Conservation (phyloP, 2,797 vertebrate genomes). For the Mycteria americana region DNA sequence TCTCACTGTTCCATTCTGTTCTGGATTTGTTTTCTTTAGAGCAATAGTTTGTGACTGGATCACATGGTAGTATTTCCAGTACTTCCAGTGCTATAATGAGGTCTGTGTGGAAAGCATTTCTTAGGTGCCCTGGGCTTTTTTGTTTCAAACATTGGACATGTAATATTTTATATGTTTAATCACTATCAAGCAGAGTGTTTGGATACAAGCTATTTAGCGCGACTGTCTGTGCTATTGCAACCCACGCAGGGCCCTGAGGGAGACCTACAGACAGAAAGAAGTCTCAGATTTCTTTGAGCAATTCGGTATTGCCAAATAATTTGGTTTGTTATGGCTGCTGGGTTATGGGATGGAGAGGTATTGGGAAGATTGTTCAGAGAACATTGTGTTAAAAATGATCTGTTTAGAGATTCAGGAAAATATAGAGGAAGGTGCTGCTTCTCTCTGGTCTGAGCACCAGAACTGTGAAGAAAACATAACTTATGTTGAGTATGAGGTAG, state of each 20-base stretch:
- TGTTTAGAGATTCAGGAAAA: not conserved
- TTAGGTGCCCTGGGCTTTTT: not conserved
- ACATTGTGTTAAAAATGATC: not conserved
- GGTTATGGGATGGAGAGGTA: not conserved
- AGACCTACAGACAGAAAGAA: not conserved
- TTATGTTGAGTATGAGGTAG: not conserved
- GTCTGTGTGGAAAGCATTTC: not conserved
- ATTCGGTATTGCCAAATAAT: not conserved
- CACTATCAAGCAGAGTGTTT: not conserved
- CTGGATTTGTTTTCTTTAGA: not conserved
- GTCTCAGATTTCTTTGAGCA: conserved; percentile 11
- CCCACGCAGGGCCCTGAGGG: not conserved
- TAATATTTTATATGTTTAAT: not conserved
- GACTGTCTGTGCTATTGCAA: not conserved
- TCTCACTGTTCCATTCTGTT: not conserved
- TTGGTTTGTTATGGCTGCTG: not conserved
- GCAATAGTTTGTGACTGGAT: not conserved
- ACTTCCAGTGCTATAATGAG: not conserved
- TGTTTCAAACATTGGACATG: not conserved
- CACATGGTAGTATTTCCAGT: not conserved
- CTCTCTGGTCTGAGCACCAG: not conserved
- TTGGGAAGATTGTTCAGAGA: not conserved
- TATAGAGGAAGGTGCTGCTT: not conserved
- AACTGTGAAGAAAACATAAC: not conserved
- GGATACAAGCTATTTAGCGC: not conserved